Base-by-base conservation (phyloP, 2,113 vertebrate genomes). In the Alligator mississippiensis region DNA sequence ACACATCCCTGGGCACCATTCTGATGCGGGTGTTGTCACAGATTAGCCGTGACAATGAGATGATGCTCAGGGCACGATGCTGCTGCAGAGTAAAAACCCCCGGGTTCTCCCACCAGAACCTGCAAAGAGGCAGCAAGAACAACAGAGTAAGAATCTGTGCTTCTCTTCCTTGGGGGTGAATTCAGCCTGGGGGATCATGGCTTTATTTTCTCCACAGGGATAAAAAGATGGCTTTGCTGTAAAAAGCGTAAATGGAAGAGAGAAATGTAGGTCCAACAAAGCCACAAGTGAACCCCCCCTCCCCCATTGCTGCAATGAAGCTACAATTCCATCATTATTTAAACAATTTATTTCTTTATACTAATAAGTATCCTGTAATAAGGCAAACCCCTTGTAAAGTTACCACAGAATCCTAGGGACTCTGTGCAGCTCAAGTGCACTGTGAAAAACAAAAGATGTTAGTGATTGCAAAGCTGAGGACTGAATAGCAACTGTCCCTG, bases 31-130 rank as follows among this genome's bases (percentile, higher is more conserved):
- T 99, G 96, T 99, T 99, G 96, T 99, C 99, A 92, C 99, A 99
- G 82, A 99, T 98, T 60, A 99, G 97, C 60, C 97, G 97, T 60
- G 99, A 98, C 93, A 99, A 96, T 47, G 98, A 98, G 82, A 98
- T 93, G 13, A 2, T 58, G 1, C 70, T 92, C 77, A 99, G 98
- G 15, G 98, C 92, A 34, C 2, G 34, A 82, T 90, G 97, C 95
- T 99, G 98, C 55, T 18, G 11, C 12, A 57, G 38, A 58, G 98
- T 99, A 96, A 99, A 99, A 77, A 99, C 97, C 0, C 97, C 98
- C 4, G 74, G 59, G 47, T 96, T 98, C 95, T 99, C 93, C 98
- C 99, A 99, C 98, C 98, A 99, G 96, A 99, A 99, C 95, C 99
- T 96, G 79, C 70, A 60, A 72, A 77, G 24, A 85, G 14, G 77